phyloP scores from a whole-genome alignment of 2,113 vertebrate species.

The Cheilinus undulatus region DNA sequence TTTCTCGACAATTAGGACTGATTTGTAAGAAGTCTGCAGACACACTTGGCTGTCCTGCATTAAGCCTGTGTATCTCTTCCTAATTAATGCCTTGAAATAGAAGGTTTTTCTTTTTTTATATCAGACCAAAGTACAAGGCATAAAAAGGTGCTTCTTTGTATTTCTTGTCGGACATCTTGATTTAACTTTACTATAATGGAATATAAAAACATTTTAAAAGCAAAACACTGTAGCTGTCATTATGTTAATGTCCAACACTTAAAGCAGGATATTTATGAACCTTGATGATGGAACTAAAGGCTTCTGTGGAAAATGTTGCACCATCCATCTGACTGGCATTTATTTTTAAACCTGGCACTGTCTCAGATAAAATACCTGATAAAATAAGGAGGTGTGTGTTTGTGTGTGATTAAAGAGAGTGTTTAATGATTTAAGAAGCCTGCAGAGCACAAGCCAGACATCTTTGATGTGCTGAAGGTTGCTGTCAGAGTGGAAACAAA shows the following conservation, averaged over 20 bases:
- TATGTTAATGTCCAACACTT: not conserved
- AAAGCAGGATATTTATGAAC: not conserved
- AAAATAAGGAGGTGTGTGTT: conserved; percentile 18
- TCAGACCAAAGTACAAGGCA: not conserved
- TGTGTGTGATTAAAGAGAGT: conserved; percentile 54
- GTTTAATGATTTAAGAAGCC: conserved; percentile 61
- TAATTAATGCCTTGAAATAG: conserved; percentile 17
- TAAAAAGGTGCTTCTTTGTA: not conserved
- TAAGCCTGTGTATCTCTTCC: conserved; percentile 8
- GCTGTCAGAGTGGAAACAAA: conserved; percentile 27
- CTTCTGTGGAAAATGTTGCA: conserved; percentile 7
- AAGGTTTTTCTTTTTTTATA: conserved; percentile 13
- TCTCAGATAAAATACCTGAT: conserved; percentile 13
- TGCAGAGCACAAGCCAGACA: conserved; percentile 10
- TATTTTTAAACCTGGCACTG: not conserved
- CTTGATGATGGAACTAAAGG: not conserved
- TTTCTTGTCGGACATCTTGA: not conserved
- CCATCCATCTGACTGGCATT: conserved; percentile 8
- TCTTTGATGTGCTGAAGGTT: conserved; percentile 53
- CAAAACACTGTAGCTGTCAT: not conserved
- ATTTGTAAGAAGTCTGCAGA: conserved; percentile 28
- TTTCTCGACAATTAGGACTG: conserved; percentile 40
- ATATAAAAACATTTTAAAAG: not conserved
- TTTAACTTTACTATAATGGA: not conserved
- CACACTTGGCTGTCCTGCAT: conserved; percentile 18